phyloP scores from a whole-genome alignment of 2,113 vertebrate species.

The Anser brachyrhynchus region DNA sequence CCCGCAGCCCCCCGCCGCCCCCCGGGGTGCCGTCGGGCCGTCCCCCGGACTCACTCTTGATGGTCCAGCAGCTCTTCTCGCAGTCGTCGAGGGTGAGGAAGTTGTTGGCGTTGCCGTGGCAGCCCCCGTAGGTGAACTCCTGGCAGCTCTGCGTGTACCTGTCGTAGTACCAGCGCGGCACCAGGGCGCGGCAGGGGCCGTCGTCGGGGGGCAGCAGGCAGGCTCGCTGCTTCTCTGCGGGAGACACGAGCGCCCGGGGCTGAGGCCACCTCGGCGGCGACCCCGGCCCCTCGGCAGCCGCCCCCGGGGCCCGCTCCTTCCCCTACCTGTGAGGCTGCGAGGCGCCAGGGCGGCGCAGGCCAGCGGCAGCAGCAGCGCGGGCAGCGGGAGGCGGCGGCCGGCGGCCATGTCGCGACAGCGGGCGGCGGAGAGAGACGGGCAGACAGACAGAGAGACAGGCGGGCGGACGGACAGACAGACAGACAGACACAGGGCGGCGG shows the following conservation, averaged over 20 bases:
- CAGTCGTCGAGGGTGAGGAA: slow-evolving; percentile 82
- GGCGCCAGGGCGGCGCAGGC: neutral
- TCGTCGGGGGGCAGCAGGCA: slow-evolving; percentile 83
- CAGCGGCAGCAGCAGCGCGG: slow-evolving; percentile 20
- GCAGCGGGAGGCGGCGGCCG: neutral
- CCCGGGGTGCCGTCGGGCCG: neutral
- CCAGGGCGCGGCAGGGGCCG: slow-evolving; percentile 80
- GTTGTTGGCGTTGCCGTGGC: slow-evolving; percentile 89
- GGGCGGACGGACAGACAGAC: too few relatives aligned
- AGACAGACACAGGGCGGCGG: neutral
- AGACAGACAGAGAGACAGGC: too few relatives aligned
- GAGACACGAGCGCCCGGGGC: neutral
- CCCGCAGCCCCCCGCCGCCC: neutral
- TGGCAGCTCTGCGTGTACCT: slow-evolving; percentile 84
- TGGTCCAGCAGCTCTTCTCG: slow-evolving; percentile 82
- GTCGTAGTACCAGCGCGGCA: slow-evolving; percentile 86
- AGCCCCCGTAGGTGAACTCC: slow-evolving; percentile 87
- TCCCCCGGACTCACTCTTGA: slow-evolving; percentile 83
- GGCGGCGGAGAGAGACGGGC: too few relatives aligned
- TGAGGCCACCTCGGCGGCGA: neutral
- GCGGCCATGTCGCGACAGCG: neutral
- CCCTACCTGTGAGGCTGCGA: slow-evolving; percentile 28
- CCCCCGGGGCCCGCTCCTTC: neutral
- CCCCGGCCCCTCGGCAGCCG: neutral
- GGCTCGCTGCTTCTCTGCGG: slow-evolving; percentile 62